Conservation (phyloP, 2,888 invertebrate species). For the Heliconius aoede region DNA sequence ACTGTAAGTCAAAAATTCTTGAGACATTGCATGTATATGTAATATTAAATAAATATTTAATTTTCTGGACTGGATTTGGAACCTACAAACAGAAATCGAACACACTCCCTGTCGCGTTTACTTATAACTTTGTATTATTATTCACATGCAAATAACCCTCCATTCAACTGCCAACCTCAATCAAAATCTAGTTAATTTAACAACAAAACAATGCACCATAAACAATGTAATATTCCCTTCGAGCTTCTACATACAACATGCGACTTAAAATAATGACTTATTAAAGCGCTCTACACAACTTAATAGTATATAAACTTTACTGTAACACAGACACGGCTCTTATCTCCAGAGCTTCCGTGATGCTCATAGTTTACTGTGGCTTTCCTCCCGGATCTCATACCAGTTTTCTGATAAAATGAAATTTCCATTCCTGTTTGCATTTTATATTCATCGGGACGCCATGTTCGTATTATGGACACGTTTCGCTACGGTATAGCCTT, state of each 20-base stretch:
- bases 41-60: no score
- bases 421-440: slow-evolving; percentile 32
- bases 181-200: slow-evolving; percentile 11
- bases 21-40: not conserved
- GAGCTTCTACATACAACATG: not conserved
- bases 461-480: slow-evolving; percentile 16
- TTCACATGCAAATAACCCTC: not conserved
- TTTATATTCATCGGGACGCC: slow-evolving; percentile 32
- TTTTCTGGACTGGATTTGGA: no score
- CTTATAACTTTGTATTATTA: not conserved
- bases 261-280: not conserved
- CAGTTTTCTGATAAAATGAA: slow-evolving; percentile 36
- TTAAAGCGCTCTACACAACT: slow-evolving; percentile 19
- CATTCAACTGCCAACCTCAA: slow-evolving; percentile 12
- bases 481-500: slow-evolving; percentile 14
- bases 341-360: slow-evolving; percentile 41
- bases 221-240: slow-evolving; percentile 7
- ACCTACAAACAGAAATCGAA: no score
- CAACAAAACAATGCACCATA: not conserved
- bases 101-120: not conserved
- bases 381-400: slow-evolving; percentile 32
- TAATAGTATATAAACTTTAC: slow-evolving; percentile 37
- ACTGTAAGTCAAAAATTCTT: not conserved
- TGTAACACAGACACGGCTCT: slow-evolving; percentile 31
- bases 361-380: slow-evolving; percentile 28